phyloP scores from a whole-genome alignment of 1,140 invertebrate genomes.

The Nebria ingens region DNA sequence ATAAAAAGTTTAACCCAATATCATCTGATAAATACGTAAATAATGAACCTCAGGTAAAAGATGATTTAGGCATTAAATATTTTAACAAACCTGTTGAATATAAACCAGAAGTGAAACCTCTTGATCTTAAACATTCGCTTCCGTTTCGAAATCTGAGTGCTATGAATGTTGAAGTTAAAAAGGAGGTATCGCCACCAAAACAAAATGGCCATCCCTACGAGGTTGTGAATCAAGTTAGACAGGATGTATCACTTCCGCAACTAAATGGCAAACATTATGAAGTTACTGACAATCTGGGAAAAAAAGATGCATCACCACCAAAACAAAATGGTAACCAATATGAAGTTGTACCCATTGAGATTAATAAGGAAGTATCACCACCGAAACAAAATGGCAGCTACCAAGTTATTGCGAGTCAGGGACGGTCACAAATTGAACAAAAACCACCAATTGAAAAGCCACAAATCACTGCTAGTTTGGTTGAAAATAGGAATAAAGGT shows the following conservation, averaged over 20 bases:
- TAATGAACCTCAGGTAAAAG: constrained; percentile 16
- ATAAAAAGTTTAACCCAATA: constrained; percentile 12
- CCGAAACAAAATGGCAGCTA: background rate
- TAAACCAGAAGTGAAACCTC: background rate
- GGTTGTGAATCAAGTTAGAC: background rate
- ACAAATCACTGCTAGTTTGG: background rate
- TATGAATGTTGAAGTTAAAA: background rate
- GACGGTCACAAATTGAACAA: background rate
- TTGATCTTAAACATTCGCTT: constrained; percentile 15
- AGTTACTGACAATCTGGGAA: background rate
- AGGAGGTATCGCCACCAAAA: background rate
- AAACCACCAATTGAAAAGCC: background rate
- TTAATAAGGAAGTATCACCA: background rate
- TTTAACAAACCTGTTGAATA: constrained; percentile 10
- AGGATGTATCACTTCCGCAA: background rate
- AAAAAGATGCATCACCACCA: background rate
- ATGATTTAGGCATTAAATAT: constrained; percentile 14
- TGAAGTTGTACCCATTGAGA: background rate
- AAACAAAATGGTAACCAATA: background rate
- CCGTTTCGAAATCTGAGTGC: constrained; percentile 24
- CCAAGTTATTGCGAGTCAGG: background rate
- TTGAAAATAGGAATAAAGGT: background rate
- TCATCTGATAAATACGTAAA: background rate
- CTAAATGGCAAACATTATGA: background rate
- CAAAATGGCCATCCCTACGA: background rate